Percentiles rank a stretch among this genome's conserved stretches.
These are phyloP conservation scores for Nannoperca obscura DNA, from an alignment of 2,797 vertebrate species.

Conservation along the genomic window DNA sequence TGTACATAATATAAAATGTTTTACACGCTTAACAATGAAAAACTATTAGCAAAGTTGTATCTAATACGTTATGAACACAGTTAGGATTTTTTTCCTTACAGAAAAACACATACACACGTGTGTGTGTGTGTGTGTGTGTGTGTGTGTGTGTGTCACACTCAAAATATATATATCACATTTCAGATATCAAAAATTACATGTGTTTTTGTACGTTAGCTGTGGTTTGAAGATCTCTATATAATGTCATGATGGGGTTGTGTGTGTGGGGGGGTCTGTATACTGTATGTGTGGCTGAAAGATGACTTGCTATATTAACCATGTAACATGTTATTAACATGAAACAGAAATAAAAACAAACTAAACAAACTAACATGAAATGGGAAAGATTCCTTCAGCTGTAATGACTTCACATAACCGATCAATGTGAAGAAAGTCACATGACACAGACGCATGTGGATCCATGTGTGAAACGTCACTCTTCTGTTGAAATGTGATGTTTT, in stretches of 20 bases:
- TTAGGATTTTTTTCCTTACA: not conserved
- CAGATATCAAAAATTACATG: not conserved
- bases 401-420: not conserved
- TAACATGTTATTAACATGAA: not conserved
- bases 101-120: too few species aligned
- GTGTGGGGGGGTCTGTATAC: not conserved
- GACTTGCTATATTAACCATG: not conserved
- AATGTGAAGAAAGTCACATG: not conserved
- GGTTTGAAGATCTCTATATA: not conserved
- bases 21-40: constrained; percentile 47
- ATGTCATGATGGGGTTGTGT: not conserved
- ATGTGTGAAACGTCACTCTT: not conserved
- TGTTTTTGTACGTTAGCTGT: not conserved
- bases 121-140: too few species aligned
- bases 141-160: too few species aligned
- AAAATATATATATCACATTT: not conserved
- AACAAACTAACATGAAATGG: not conserved
- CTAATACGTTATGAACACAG: constrained; percentile 4
- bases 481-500: not conserved
- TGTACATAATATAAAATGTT: constrained; percentile 58
- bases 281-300: rapidly evolving
- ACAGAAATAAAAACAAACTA: not conserved
- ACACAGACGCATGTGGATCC: not conserved
- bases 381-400: not conserved
- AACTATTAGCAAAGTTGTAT: constrained; percentile 13